Evolutionary conservation across 2,888 invertebrate species (phyloP).

Genomic region (Dinocampus coccinellae): DNA sequence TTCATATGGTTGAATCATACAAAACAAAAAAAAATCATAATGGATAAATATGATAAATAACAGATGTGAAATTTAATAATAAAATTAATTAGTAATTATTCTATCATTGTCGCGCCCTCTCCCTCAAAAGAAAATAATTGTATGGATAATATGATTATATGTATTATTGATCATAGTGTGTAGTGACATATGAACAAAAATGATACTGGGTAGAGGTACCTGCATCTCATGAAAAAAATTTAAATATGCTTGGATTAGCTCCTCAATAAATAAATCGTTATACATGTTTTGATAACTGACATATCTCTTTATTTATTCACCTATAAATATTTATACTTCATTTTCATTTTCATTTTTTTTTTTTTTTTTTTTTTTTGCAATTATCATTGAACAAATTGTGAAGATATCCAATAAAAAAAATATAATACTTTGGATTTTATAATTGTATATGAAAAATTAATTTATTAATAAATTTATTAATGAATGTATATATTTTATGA

Average conservation of each 20-base stretch:
- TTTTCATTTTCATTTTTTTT: not conserved
- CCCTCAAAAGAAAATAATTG: conserved; percentile 57
- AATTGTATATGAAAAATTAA: too few relatives aligned
- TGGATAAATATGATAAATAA: conserved; percentile 24
- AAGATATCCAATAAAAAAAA: too few relatives aligned
- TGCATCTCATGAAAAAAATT: conserved; percentile 64
- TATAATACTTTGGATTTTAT: too few relatives aligned
- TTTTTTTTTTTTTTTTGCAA: not conserved
- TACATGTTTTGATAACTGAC: conserved; percentile 65
- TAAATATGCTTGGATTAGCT: conserved; percentile 65
- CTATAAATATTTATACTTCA: not conserved
- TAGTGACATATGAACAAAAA: conserved; percentile 10
- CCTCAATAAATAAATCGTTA: conserved; percentile 68
- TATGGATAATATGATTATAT: conserved; percentile 8
- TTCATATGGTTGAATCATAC: conserved; percentile 23
- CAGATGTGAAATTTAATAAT: not conserved
- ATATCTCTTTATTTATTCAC: not conserved
- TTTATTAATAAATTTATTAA: too few relatives aligned
- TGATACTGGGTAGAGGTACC: conserved; percentile 65
- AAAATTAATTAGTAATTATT: not conserved
- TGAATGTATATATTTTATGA: too few relatives aligned
- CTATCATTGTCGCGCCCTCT: conserved; percentile 58
- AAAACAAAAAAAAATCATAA: conserved; percentile 3
- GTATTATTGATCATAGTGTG: conserved; percentile 7
- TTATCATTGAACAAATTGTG: not conserved